A percentile compares a stretch with the other conserved stretches of the same genome.
These are phyloP conservation scores for Chelonus formosanus DNA, from an alignment of 2,888 invertebrate genomes.

Conservation along the genomic window DNA sequence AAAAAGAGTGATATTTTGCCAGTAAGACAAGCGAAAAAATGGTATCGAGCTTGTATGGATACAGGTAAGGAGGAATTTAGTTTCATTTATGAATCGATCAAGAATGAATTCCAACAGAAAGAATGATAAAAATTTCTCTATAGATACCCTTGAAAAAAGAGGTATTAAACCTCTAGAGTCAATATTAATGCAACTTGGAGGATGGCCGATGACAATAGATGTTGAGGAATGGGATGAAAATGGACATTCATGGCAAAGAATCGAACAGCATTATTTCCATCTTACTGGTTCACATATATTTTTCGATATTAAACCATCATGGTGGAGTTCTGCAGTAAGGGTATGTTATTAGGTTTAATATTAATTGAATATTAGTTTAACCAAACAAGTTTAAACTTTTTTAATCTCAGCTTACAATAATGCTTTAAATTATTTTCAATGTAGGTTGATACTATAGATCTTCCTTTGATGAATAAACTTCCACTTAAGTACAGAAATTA, in stretches of 20 bases:
- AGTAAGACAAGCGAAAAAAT: slow-evolving; percentile 44
- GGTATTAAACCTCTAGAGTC: slow-evolving; percentile 46
- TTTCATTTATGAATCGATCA: not conserved
- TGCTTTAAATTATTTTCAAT: no score
- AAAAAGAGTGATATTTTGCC: slow-evolving; percentile 43
- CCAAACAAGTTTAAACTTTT: not conserved
- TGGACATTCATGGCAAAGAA: slow-evolving; percentile 45
- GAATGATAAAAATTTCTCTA: slow-evolving; percentile 7
- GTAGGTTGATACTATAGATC: not conserved
- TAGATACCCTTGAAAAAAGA: slow-evolving; percentile 31
- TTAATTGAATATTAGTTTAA: not conserved
- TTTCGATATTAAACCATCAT: slow-evolving; percentile 11
- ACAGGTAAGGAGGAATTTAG: slow-evolving; percentile 38
- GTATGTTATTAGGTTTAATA: no score
- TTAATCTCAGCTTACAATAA: no score
- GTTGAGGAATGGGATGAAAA: slow-evolving; percentile 46
- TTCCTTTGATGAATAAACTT: slow-evolving; percentile 26
- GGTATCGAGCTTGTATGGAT: slow-evolving; percentile 47
- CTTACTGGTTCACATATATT: slow-evolving; percentile 37
- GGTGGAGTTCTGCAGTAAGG: no score
- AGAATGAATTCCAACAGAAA: not conserved
- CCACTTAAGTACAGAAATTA: slow-evolving; percentile 32
- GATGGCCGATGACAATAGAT: slow-evolving; percentile 51
- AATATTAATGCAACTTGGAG: slow-evolving; percentile 45
- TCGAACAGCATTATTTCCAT: slow-evolving; percentile 45